phyloP scores from a whole-genome alignment of 2,797 vertebrate species.

The Picus viridis region DNA sequence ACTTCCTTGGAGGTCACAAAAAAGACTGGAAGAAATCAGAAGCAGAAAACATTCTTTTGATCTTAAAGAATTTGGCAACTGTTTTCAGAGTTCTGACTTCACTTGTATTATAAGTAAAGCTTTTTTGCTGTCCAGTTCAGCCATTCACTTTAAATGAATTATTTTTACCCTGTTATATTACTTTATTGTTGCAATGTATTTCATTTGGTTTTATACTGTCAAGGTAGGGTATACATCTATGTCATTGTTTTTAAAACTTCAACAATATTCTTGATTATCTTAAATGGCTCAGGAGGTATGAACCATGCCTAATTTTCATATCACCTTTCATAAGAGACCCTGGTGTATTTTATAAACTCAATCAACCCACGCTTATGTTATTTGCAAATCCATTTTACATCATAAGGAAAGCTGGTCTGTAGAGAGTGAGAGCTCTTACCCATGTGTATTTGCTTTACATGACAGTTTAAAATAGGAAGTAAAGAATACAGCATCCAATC shows the following conservation, averaged over 20 bases:
- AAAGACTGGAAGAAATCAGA: not conserved
- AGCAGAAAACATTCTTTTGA: not conserved
- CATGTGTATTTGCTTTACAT: accelerated
- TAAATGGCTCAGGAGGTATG: not conserved
- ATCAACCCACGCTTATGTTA: not conserved
- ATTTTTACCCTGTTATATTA: not conserved
- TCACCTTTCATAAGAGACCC: not conserved
- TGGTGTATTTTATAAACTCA: not conserved
- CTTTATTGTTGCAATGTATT: not conserved
- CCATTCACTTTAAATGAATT: not conserved
- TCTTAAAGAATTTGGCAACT: not conserved
- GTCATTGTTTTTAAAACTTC: not conserved
- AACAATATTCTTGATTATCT: not conserved
- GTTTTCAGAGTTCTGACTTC: not conserved
- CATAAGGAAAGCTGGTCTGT: not conserved
- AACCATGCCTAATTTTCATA: not conserved
- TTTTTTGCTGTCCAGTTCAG: not conserved
- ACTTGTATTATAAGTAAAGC: not conserved
- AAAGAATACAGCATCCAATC: not conserved
- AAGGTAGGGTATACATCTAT: not conserved
- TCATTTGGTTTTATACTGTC: not conserved
- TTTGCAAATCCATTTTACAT: not conserved
- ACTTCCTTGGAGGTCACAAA: not conserved
- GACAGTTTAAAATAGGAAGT: not conserved
- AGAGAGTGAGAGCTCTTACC: not conserved